These are phyloP conservation scores for Sterna hirundo DNA, from an alignment of 2,113 vertebrate genomes.

Conservation along the genomic window DNA sequence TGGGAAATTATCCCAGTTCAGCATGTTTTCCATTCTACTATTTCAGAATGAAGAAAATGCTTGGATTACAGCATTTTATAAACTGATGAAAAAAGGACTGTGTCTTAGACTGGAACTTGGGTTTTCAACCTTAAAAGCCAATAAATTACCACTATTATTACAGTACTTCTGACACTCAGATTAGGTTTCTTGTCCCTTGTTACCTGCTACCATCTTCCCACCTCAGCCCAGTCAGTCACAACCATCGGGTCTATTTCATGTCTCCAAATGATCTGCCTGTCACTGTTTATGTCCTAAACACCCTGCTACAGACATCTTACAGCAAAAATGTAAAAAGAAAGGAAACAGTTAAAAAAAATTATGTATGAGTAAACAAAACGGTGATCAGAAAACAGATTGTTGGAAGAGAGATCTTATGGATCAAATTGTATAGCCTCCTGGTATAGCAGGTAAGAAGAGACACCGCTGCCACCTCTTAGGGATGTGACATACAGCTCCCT, in stretches of 20 bases:
- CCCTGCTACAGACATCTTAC: background rate
- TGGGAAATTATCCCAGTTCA: background rate
- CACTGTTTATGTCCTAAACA: background rate
- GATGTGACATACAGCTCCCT: background rate
- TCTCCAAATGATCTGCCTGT: background rate
- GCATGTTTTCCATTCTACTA: background rate
- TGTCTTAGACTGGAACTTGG: background rate
- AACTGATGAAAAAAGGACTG: background rate
- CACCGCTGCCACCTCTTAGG: background rate
- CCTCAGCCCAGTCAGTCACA: background rate
- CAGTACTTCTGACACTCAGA: background rate
- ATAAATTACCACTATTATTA: background rate
- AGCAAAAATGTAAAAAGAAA: background rate
- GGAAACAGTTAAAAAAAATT: background rate
- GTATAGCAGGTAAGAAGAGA: background rate
- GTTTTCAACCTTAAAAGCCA: background rate
- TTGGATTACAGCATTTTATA: background rate
- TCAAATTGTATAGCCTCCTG: background rate
- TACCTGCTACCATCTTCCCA: background rate
- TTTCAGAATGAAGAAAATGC: background rate
- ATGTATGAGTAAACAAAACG: background rate
- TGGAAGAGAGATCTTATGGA: background rate
- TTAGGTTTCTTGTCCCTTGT: background rate
- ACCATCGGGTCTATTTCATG: background rate
- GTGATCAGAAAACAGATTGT: background rate